Conservation (phyloP, 2,113 vertebrate genomes). For the Conger conger region DNA sequence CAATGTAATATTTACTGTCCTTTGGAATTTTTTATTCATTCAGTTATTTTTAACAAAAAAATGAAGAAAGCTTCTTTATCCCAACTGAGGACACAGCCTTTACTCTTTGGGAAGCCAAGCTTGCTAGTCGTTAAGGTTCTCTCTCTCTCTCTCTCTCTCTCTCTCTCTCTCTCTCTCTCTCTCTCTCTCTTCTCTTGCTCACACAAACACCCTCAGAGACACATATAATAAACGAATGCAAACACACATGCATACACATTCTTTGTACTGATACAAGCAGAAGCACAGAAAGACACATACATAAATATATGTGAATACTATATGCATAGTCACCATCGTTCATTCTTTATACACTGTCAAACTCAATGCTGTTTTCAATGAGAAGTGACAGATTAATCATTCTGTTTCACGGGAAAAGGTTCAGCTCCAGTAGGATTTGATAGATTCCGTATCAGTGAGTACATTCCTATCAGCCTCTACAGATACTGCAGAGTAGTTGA, state of each 20-base stretch:
- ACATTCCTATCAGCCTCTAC: not conserved
- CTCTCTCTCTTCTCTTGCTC: too few relatives aligned
- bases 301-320: not conserved
- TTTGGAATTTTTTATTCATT: too few relatives aligned
- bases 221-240: not conserved
- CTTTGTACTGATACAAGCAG: not conserved
- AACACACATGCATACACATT: not conserved
- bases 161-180: not conserved
- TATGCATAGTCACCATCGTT: not conserved
- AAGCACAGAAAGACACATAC: not conserved
- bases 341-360: not conserved
- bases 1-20: too few relatives aligned
- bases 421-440: not conserved
- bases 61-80: too few relatives aligned
- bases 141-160: not conserved
- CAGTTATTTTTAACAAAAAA: too few relatives aligned
- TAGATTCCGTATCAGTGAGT: not conserved
- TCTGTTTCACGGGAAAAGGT: not conserved
- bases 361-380: not conserved
- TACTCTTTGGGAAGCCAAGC: too few relatives aligned
- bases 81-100: too few relatives aligned
- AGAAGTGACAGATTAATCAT: conserved; percentile 6
- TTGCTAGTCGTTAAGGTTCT: not conserved
- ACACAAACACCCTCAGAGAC: too few relatives aligned
- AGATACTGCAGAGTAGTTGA: not conserved